Evolutionary conservation across 2,888 invertebrate genomes (phyloP).

Genomic region (Macaria notata): DNA sequence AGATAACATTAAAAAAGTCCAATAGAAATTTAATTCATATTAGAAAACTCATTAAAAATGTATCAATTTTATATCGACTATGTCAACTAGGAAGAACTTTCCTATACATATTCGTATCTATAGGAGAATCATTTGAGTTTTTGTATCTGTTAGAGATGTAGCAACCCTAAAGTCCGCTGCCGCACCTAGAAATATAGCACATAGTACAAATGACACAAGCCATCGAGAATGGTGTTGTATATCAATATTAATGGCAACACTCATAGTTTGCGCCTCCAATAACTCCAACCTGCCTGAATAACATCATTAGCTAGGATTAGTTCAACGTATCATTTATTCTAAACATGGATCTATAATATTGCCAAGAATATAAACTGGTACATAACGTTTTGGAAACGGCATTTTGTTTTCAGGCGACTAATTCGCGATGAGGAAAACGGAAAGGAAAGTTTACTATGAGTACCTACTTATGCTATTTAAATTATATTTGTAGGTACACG

Average conservation of each 20-base stretch:
- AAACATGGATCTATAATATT: constrained; percentile 12
- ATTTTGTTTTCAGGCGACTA: too few relatives aligned
- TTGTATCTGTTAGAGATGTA: background rate
- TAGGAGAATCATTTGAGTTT: too few relatives aligned
- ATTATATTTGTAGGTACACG: too few relatives aligned
- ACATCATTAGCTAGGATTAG: constrained; percentile 27
- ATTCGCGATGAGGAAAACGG: too few relatives aligned
- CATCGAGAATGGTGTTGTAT: constrained; percentile 50
- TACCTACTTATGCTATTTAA: too few relatives aligned
- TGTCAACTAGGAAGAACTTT: too few relatives aligned
- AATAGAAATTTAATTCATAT: too few relatives aligned
- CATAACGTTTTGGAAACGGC: background rate
- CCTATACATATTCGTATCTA: too few relatives aligned
- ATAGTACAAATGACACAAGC: constrained; percentile 54
- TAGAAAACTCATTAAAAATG: too few relatives aligned
- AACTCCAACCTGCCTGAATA: constrained; percentile 29
- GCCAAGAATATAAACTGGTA: constrained; percentile 5
- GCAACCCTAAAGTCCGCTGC: constrained; percentile 33
- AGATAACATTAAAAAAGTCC: too few relatives aligned
- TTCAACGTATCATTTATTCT: constrained; percentile 12
- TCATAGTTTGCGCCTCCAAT: constrained; percentile 46
- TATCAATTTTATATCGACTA: too few relatives aligned
- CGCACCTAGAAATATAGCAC: constrained; percentile 50
- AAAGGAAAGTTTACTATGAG: too few relatives aligned
- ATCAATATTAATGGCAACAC: constrained; percentile 45